Evolutionary conservation across 2,797 vertebrate genomes (phyloP), one percentile per base, ranked within the genome.

Genomic region (Gambusia yucatana): DNA sequence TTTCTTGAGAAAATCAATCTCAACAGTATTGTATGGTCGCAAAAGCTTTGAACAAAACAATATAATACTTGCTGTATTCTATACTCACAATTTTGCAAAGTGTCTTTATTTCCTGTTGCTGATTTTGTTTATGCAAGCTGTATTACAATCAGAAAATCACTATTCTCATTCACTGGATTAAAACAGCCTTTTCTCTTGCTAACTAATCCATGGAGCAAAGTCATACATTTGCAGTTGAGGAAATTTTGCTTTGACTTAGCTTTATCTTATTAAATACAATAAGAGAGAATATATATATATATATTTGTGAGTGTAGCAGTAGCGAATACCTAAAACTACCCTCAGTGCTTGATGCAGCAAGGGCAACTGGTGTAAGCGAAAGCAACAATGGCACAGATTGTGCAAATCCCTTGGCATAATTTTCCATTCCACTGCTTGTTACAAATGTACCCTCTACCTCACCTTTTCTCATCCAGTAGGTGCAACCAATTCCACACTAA

Each of bases 361-460:
- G 67, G 67, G 41, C 39, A 70, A 70, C 39, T 70, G 22, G 67
- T 44, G 25, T n/a, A 44, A n/a, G 41, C 41, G 39, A 52, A 75
- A 71, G 36, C 25, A 25, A 78, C 22, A 69, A 20, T 2, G 77
- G 74, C 43, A 75, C 80, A 76, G 59, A 77, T 59, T 2, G 11
- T 73, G 50, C 47, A 78, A 86, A 87, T 82, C 82, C 77, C 28
- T 52, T 65, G 76, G 82, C 48, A 77, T 65, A 79, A 72, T 61
- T 73, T 75, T 80, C 72, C 50, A 55, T 48, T 33, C 48, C 76
- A 22, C 77, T 59, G 80, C 33, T 61, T 77, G 78, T 77, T 76
- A 47, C 63, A 20, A 22, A 43, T 67, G 25, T 72, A 72, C 72
- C 71, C 77, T 75, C 55, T 8, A 28, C 72, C 74, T 82, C 79